These are phyloP conservation scores for Oreotragus oreotragus DNA, from an alignment of 2,113 vertebrate species.

Conservation along the genomic window DNA sequence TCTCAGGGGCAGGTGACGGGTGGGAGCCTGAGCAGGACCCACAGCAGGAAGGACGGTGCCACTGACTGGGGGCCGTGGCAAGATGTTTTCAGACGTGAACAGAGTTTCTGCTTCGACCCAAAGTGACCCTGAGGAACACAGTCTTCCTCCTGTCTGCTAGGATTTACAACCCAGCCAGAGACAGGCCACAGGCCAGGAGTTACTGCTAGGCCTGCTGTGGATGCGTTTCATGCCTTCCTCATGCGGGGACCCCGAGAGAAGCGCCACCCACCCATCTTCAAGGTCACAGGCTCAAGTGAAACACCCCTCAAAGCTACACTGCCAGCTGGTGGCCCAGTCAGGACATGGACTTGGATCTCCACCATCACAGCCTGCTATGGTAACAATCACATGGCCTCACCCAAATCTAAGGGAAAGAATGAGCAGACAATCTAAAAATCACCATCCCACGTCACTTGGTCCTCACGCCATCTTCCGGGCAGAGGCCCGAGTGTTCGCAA, in stretches of 20 bases:
- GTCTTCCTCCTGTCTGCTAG: neutral
- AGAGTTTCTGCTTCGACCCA: neutral
- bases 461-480: accelerated
- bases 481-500: accelerated
- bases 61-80: neutral
- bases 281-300: neutral
- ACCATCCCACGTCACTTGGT: accelerated
- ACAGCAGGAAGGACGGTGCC: accelerated
- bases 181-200: neutral
- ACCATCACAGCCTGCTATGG: neutral
- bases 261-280: accelerated
- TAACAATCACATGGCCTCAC: accelerated
- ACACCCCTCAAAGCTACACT: accelerated
- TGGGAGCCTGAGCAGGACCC: neutral
- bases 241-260: accelerated
- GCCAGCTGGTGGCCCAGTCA: neutral
- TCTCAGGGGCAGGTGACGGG: accelerated
- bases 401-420: too few relatives aligned
- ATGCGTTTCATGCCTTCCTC: accelerated
- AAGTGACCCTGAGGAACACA: accelerated
- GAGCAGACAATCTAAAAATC: neutral
- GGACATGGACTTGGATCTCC: neutral
- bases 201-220: neutral
- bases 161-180: neutral
- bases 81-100: neutral